A percentile compares a stretch with the other conserved stretches of the same genome.
Evolutionary conservation across 2,113 vertebrate genomes (phyloP).

Genomic region (Passer domesticus): DNA sequence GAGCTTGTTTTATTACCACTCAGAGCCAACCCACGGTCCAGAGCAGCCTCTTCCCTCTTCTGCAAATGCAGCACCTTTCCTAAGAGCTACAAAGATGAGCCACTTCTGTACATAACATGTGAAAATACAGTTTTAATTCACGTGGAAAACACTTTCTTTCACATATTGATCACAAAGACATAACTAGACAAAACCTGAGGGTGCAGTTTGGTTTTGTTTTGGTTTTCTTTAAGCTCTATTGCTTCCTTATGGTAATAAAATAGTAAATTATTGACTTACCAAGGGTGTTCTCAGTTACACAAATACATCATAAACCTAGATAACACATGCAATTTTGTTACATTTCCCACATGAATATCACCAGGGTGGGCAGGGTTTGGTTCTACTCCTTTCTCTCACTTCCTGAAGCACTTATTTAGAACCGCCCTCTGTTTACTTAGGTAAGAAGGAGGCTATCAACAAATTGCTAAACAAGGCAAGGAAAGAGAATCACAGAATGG

Average conservation of each 20-base stretch:
- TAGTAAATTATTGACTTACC: constrained; percentile 13
- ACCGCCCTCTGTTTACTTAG: not conserved
- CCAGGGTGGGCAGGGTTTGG: not conserved
- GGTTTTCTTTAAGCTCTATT: not conserved
- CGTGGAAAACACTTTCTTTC: not conserved
- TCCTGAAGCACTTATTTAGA: not conserved
- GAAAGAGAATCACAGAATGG: not conserved
- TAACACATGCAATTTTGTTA: not conserved
- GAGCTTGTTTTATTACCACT: not conserved
- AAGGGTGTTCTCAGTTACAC: not conserved
- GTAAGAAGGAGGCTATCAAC: not conserved
- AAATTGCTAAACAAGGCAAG: not conserved
- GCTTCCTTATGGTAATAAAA: constrained; percentile 3
- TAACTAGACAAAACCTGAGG: not conserved
- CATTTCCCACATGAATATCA: not conserved
- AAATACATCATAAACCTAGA: constrained; percentile 4
- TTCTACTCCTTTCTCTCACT: not conserved
- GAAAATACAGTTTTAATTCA: not conserved
- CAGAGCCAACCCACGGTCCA: not conserved
- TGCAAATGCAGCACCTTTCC: not conserved
- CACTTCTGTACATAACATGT: not conserved
- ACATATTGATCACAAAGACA: not conserved
- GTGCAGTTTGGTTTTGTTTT: not conserved
- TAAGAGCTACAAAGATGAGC: not conserved
- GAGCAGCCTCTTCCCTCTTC: not conserved